Base-by-base conservation (phyloP, 2,888 invertebrate genomes). In the Mayetiola destructor region DNA sequence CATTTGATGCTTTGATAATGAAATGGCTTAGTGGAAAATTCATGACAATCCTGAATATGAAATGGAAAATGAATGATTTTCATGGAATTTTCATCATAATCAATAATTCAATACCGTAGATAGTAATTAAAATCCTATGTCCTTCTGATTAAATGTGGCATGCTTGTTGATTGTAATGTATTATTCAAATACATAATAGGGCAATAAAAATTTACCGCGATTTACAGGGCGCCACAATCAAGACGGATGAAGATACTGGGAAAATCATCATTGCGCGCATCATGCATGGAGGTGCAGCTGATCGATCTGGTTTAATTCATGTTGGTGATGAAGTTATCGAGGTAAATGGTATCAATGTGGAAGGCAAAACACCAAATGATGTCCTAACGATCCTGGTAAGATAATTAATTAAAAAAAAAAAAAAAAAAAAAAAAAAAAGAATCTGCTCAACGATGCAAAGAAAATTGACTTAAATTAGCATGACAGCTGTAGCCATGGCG, bases 241-340 rank as follows among this genome's bases (percentile, higher is more conserved):
- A 93, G 76, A 88, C 88, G 53, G 92, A 94, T 68, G 94, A 94
- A 68, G 82, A 83, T 63, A 90, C 88, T 20, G 93, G 94, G 55
- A 90, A 91, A 73, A 92, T 95, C 66, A 86, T 94, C 59, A 92
- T 96, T 64, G 95, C 95, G 1, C 79, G 96, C 62, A 89, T 96
- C 59, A 90, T 96, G 88, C 92, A 93, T 68, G 96, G 95, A 2
- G 95, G 95, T 9, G 95, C 95, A 1, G 95, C 95, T 0, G 94
- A 95, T 73, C 80, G 95, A 62, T 94, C 94, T 36, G 94, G 94
- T 40, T 78, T 95, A 53, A 93, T 95, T 64, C 91, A 92, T 71
- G 92, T 93, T 3, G 96, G 96, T 0, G 97, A 97, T 72, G 93
- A 95, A 75, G 92, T 97, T 57, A 86, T 92, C 63, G 96, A 96